Evolutionary conservation across 2,888 invertebrate species (phyloP), one percentile per base, ranked within the genome.

Genomic region (Loripinus fragilis): DNA sequence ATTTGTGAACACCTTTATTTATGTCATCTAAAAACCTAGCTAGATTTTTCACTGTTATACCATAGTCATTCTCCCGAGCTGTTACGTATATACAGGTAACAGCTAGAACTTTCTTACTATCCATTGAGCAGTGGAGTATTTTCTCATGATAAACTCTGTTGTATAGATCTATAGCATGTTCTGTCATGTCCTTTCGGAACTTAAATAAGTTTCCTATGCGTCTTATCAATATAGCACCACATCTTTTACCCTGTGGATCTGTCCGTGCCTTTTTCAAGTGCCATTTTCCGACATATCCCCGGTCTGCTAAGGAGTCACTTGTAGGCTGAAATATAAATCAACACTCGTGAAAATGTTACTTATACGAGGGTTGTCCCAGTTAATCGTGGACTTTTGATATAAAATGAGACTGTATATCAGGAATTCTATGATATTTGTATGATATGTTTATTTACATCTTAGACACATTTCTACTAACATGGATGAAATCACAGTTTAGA

Each of bases 61-160:
- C 67, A 42, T 67, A 67, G 17, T 67, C 42, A 67, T 67, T 67
- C 23, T 67, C 42, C 15, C 67, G 41, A 15, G 42, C 67, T 5
- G 45, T 45, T 2, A 67, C 42, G 42, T 42, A 67, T 12, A 67
- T 41, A 42, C 67, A 67, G 28, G 41, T 42, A 12, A 67, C 41
- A 67, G 38, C 7, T 1, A 67, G 25, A 20, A 42, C 67, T 45
- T 45, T 25, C 45, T 67, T 67, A 10, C 25, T n/a, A 10, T 38
- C 42, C 12, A 42, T 12, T 1, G n/a, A 3, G 10, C 10, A 38
- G 7, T 17, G 17, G 8, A 3, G n/a, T 28, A 67, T 15, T 12
- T 42, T 42, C 12, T 67, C 45, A 20, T 23, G 2, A 33, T 41
- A 67, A 45, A 28, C 67, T 45, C n/a, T 41, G 10, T 12, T 8